These are phyloP conservation scores for Nyctalus aviator DNA, from an alignment of 2,797 vertebrate species.

Conservation along the genomic window DNA sequence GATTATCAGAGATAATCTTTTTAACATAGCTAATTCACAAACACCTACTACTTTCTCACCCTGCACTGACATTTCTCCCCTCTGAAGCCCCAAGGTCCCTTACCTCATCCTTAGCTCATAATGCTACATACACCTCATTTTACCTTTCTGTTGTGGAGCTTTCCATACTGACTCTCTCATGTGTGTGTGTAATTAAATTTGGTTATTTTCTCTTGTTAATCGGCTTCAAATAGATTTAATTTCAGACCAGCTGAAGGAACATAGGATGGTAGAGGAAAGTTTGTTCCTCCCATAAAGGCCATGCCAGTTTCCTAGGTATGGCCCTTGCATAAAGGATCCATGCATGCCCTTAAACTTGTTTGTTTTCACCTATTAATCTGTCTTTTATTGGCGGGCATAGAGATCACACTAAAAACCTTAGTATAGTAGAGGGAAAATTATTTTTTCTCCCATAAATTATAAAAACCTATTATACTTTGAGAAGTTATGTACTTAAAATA, in stretches of 20 bases:
- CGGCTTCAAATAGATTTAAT: background rate
- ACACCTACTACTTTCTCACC: background rate
- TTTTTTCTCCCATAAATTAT: background rate
- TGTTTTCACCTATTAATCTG: background rate
- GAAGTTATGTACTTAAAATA: constrained; percentile 26
- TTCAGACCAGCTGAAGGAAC: background rate
- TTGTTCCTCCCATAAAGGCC: background rate
- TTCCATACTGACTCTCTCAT: background rate
- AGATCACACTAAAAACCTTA: background rate
- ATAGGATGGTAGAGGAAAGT: background rate
- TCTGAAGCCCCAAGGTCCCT: background rate
- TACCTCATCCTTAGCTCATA: background rate
- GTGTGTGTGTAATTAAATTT: background rate
- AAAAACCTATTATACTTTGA: constrained; percentile 28
- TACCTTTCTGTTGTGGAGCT: background rate
- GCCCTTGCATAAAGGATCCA: background rate
- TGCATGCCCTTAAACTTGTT: background rate
- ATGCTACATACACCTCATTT: no score
- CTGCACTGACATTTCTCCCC: background rate
- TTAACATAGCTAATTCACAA: background rate
- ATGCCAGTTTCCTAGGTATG: background rate
- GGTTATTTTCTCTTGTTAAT: background rate
- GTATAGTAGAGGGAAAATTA: background rate
- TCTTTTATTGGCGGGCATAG: background rate
- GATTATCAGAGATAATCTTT: background rate